Base-by-base conservation (phyloP, 2,888 invertebrate genomes). In the Carcina quercana region DNA sequence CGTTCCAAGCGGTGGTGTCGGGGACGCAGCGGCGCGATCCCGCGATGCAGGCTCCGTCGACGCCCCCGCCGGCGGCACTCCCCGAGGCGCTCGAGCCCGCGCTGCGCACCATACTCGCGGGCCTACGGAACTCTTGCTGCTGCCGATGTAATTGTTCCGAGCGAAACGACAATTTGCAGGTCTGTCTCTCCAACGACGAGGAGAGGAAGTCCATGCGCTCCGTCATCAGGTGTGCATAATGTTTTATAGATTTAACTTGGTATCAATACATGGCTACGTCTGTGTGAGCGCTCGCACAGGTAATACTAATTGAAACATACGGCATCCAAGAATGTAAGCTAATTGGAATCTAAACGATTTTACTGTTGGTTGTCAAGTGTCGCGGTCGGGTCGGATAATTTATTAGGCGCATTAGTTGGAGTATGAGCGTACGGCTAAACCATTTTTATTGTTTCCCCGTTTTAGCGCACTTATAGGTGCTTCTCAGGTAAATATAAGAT, bases 191-290 rank as follows among this genome's bases (percentile, higher is more conserved):
- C 65, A 69, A 72, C 50, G 70, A 71, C 54, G 71, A 75, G 60
- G 73, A 80, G 65, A 84, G 80, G 71, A 86, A 86, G 61, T 82
- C 87, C 41, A 85, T 89, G 82, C 85, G 87, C 43, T 89, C 89
- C 20, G 88, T 89, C 39, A 87, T 89, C 69, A 89, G 89, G 89
- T 89, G 86, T 70, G 73, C 65, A 63, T 45, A 41, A 27, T 42
- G 34, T 54, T 47, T 50, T 61, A 63, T 67, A 56, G 64, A 65
- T 65, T 53, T 37, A 8, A 26, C 34, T 36, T 37, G 42, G 46
- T 47, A 27, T 36, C 39, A 40, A 25, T 24, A 28, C 35, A 33
- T 35, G 40, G 40, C 40, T 50, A 44, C 31, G 32, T 42, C 56
- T 47, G 35, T 47, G 35, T 46, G 46, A 53, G 51, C 50, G 48